Evolutionary conservation across 2,797 vertebrate genomes (phyloP).

Genomic region (Oreortyx pictus): DNA sequence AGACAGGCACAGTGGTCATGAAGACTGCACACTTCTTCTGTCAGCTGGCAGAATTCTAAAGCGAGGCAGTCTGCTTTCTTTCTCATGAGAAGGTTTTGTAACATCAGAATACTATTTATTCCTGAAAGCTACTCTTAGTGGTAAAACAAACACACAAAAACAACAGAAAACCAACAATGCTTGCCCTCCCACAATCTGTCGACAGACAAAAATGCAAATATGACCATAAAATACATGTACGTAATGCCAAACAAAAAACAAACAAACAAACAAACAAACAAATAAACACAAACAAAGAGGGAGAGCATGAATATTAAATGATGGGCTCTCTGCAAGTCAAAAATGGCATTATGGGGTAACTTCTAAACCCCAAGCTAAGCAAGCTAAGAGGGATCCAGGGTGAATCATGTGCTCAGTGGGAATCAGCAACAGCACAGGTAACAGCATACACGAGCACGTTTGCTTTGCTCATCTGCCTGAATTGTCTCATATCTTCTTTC

Average conservation of each 20-base stretch:
- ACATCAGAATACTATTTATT: neutral
- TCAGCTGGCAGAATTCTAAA: neutral
- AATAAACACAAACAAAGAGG: neutral
- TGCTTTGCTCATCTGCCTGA: neutral
- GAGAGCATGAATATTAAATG: neutral
- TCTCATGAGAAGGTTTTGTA: neutral
- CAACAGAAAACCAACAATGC: neutral
- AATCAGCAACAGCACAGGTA: neutral
- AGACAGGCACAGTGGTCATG: neutral
- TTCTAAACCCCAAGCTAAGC: neutral
- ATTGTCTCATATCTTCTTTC: neutral
- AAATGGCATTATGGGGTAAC: rapidly evolving
- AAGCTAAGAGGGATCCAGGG: neutral
- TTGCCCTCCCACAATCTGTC: neutral
- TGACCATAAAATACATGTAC: neutral
- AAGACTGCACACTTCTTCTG: neutral
- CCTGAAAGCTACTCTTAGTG: neutral
- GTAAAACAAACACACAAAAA: neutral
- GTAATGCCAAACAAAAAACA: neutral
- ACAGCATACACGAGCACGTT: neutral
- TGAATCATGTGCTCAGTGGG: neutral
- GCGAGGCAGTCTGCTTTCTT: neutral
- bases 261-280: neutral
- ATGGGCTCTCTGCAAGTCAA: neutral
- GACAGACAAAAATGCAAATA: neutral